A percentile compares a stretch with the other conserved stretches of the same genome.
phyloP scores from a whole-genome alignment of 2,888 invertebrate species.

The Heliconius aoede region DNA sequence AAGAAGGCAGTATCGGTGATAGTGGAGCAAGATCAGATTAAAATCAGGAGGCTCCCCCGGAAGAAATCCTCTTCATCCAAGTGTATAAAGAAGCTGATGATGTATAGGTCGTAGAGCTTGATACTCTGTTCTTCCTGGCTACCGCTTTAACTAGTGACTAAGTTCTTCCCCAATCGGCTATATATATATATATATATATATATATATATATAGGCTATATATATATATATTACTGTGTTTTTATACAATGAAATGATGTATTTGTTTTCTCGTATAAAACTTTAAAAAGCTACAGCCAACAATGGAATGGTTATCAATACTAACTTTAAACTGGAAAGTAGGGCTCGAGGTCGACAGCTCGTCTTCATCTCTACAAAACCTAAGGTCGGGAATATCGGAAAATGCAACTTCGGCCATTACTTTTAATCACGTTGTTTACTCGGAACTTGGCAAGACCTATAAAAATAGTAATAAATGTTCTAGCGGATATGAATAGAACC shows the following conservation, averaged over 20 bases:
- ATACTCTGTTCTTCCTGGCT: too few species aligned
- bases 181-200: too few species aligned
- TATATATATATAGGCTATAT: too few species aligned
- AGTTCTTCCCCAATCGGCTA: too few species aligned
- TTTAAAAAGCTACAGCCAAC: conserved; percentile 4
- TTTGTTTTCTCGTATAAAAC: neutral
- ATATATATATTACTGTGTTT: neutral
- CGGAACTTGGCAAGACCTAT: conserved; percentile 12
- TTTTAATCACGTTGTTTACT: conserved; percentile 29
- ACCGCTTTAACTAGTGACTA: too few species aligned
- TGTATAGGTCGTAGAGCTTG: too few species aligned
- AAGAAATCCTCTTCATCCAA: too few species aligned
- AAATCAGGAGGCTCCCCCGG: neutral
- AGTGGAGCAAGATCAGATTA: neutral
- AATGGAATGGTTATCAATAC: conserved; percentile 5
- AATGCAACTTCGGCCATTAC: conserved; percentile 25
- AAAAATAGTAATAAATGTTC: conserved; percentile 25
- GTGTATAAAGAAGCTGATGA: too few species aligned
- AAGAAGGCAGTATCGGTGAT: neutral
- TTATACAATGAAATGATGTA: neutral
- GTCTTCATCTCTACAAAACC: conserved; percentile 1
- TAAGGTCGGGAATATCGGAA: conserved; percentile 17
- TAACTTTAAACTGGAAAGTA: conserved; percentile 9
- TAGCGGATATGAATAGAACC: conserved; percentile 14
- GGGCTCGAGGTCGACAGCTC: conserved; percentile 7